Evolutionary conservation across 2,113 vertebrate genomes (phyloP), one percentile per base, ranked within the genome.

Genomic region (Tragelaphus imberbis): DNA sequence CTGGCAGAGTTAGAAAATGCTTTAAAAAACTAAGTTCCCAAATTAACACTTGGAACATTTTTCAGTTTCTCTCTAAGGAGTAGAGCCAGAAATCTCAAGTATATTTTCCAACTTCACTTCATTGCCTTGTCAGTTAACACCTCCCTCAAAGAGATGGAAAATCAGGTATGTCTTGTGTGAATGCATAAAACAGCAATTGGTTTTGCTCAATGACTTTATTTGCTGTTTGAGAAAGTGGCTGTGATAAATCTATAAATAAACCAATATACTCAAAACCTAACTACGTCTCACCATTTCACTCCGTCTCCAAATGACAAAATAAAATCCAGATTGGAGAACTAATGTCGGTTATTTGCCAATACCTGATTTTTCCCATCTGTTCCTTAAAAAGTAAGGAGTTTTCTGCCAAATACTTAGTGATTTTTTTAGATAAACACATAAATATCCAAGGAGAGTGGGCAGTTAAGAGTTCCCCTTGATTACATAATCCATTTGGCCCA

Each of bases 361-460:
- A 95, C 6, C 30, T 85, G 49, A 93, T 88, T 93, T 81, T 92
- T 91, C 21, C 40, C 16, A 95, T 21, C n/a, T 91, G 56, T 87
- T 94, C 51, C 61, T 91, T 93, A 97, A 97, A 92, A 89, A 51
- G 75, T 63, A 94, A 82, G 49, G 86, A 90, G n/a, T 91, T 6
- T 80, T 94, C 36, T 58, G 56, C 11, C 13, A 94, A 93, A 80
- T 88, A 93, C 77, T 84, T 71, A 82, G 9, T 89, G 13, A 97
- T 81, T 97, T 97, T 36, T 63, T 94, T 87, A 95, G 58, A 90
- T 71, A 94, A 96, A 90, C 28, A 97, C 33, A 68, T 91, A 87
- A 92, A 51, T 13, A 95, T 23, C 44, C 28, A 81, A n/a, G 11
- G 15, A 84, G 63, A 95, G 28, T 25, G 27, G 68, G 77, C 71